phyloP scores from a whole-genome alignment of 2,113 vertebrate genomes.

The Rhynchopsitta pachyrhyncha region DNA sequence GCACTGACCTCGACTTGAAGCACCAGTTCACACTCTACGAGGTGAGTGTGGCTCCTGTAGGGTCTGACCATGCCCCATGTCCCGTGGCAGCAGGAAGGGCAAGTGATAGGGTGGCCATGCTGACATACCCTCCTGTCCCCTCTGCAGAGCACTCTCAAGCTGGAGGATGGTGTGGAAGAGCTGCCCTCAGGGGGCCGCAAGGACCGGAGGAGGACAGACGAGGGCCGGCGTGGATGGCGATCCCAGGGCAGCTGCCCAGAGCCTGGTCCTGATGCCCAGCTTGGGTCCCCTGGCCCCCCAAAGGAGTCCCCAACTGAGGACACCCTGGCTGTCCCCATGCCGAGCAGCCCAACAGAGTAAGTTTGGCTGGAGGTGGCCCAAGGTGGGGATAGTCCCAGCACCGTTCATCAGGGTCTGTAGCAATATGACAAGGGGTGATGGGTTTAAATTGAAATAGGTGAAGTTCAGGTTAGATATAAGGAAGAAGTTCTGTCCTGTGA shows the following conservation, averaged over 20 bases:
- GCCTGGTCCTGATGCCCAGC: neutral
- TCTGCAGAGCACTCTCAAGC: slow-evolving; percentile 78
- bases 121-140: neutral
- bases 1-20: slow-evolving; percentile 81
- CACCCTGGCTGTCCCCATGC: accelerated
- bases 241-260: slow-evolving; percentile 72
- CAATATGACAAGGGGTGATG: neutral
- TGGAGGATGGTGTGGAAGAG: slow-evolving; percentile 87
- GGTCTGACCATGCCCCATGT: accelerated
- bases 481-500: neutral
- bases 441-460: neutral
- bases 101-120: neutral
- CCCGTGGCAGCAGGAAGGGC: neutral
- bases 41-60: slow-evolving; percentile 46
- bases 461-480: neutral
- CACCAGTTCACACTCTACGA: slow-evolving; percentile 88
- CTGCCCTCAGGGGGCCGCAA: slow-evolving; percentile 68
- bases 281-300: neutral
- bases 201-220: slow-evolving; percentile 86
- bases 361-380: neutral
- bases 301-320: neutral
- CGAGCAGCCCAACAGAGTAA: neutral
- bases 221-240: slow-evolving; percentile 80
- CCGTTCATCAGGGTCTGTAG: neutral
- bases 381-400: neutral